Evolutionary conservation across 2,797 vertebrate genomes (phyloP).

Genomic region (Muraenolepis orangiensis): DNA sequence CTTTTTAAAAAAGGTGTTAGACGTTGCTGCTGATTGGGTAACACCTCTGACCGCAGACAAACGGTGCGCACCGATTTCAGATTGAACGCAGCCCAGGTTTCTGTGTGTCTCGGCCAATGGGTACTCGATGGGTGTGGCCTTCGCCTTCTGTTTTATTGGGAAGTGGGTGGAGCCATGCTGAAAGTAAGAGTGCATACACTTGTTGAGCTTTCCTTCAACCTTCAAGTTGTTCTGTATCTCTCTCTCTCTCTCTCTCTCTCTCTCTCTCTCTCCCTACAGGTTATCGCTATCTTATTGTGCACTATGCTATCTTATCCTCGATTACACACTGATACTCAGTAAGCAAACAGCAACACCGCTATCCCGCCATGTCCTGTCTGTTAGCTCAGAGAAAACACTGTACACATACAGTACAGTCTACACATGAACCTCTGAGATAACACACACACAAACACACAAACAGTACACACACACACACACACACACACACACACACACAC

Average conservation of each 20-base stretch:
- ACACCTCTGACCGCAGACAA: no score
- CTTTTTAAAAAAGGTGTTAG: no score
- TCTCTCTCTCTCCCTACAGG: background rate
- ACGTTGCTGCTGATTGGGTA: no score
- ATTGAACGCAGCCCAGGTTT: no score
- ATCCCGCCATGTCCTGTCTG: background rate
- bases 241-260: background rate
- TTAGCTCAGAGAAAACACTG: background rate
- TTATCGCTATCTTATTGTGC: background rate
- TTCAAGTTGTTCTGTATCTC: background rate
- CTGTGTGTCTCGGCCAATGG: background rate
- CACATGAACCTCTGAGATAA: background rate
- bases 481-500: constrained; percentile 28
- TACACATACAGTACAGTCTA: background rate
- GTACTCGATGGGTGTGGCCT: background rate
- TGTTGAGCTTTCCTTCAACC: background rate
- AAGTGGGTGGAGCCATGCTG: background rate
- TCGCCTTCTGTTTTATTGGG: background rate
- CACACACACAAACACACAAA: no score
- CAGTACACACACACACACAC: constrained; percentile 18
- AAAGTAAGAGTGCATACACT: background rate
- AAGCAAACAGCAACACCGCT: background rate
- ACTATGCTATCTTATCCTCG: background rate
- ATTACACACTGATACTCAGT: background rate
- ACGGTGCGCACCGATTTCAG: no score